phyloP scores from a whole-genome alignment of 2,797 vertebrate genomes.

The Propithecus deckenii region DNA sequence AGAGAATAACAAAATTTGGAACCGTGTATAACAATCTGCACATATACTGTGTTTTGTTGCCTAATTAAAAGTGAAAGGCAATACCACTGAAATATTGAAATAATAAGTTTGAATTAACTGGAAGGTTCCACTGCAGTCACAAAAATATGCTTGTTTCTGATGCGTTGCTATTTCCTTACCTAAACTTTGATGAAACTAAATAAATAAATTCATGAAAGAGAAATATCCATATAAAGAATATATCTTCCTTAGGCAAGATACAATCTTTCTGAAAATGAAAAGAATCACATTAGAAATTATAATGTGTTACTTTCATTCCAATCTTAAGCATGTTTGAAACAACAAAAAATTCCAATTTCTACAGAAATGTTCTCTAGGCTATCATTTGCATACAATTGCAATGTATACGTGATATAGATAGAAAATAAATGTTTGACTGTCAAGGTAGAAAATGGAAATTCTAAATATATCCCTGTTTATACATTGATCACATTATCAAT shows the following conservation, averaged over 20 bases:
- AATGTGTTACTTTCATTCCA: constrained; percentile 68
- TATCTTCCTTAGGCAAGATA: constrained; percentile 70
- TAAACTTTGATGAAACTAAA: constrained; percentile 54
- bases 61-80: constrained; percentile 41
- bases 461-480: constrained; percentile 46
- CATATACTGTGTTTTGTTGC: neutral
- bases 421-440: constrained; percentile 2
- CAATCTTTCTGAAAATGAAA: constrained; percentile 71
- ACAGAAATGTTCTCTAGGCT: constrained; percentile 57
- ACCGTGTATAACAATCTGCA: neutral
- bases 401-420: neutral
- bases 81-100: neutral
- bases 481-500: neutral
- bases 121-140: neutral
- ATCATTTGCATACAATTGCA: constrained; percentile 53
- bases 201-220: constrained; percentile 72
- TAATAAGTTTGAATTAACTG: constrained; percentile 35
- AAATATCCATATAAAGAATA: constrained; percentile 61
- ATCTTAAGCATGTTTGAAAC: constrained; percentile 58
- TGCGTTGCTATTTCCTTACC: neutral
- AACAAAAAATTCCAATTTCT: constrained; percentile 48
- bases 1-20: neutral
- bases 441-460: constrained; percentile 21
- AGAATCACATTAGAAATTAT: constrained; percentile 68
- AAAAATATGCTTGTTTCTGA: constrained; percentile 14